Conservation (phyloP, 2,888 invertebrate species). For the Drosophila imparisetae region DNA sequence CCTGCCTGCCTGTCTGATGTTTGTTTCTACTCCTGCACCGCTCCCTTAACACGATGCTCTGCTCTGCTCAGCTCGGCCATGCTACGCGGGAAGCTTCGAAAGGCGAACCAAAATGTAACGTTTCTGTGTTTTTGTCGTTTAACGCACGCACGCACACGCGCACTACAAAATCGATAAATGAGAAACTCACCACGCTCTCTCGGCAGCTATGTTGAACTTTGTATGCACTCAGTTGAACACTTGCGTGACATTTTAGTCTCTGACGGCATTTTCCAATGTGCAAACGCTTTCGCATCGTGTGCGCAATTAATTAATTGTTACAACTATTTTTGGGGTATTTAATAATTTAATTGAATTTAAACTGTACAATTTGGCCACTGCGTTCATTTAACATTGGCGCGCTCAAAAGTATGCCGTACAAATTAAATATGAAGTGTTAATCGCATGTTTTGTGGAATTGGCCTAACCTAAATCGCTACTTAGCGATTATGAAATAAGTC, state of each 20-base stretch:
- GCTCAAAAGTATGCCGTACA: conserved; percentile 34
- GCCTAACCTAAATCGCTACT: conserved; percentile 56
- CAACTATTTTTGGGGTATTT: conserved; percentile 37
- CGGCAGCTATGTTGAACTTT: conserved; percentile 32
- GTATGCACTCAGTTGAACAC: conserved; percentile 18
- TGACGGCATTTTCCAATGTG: conserved; percentile 68
- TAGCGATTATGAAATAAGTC: conserved; percentile 71
- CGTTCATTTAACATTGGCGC: not conserved
- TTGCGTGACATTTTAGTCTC: conserved; percentile 55
- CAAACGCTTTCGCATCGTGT: conserved; percentile 43
- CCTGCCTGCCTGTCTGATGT: conserved; percentile 20
- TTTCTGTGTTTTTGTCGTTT: conserved; percentile 55
- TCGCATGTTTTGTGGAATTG: conserved; percentile 23
- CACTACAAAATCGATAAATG: conserved; percentile 66
- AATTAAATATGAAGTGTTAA: not conserved
- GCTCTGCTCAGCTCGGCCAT: not conserved
- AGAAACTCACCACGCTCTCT: conserved; percentile 53
- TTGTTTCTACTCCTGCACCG: conserved; percentile 3
- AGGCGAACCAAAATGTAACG: conserved; percentile 36
- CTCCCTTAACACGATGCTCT: conserved; percentile 21
- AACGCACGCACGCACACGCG: conserved; percentile 25
- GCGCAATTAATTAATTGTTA: conserved; percentile 28
- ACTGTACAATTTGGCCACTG: not conserved
- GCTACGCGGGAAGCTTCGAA: conserved; percentile 15
- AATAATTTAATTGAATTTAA: conserved; percentile 24